phyloP scores from a whole-genome alignment of 1,140 invertebrate species.

The Ostrea denselamellosa region DNA sequence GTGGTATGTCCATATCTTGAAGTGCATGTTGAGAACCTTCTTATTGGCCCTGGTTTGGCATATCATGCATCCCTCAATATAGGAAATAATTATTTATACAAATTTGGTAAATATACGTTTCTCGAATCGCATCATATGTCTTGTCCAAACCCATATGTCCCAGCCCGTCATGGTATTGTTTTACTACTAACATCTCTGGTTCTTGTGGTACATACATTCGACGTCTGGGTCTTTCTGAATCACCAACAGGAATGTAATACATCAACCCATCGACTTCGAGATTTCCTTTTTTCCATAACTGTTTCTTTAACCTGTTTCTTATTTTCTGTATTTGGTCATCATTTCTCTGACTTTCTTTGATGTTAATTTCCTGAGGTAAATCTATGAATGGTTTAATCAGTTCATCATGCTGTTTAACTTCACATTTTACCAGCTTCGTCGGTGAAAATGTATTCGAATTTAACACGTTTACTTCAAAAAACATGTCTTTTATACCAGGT shows the following conservation, averaged over 20 bases:
- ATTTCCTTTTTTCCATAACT: background rate
- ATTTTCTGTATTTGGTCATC: background rate
- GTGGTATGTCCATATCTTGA: constrained; percentile 53
- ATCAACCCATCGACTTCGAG: background rate
- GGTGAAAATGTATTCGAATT: background rate
- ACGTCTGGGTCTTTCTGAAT: background rate
- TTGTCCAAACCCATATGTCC: constrained; percentile 56
- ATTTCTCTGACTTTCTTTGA: background rate
- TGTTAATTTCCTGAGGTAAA: background rate
- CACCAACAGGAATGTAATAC: too few species aligned
- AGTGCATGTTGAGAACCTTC: constrained; percentile 24
- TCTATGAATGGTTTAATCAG: background rate
- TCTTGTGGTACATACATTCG: constrained; percentile 50
- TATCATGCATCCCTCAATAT: constrained; percentile 49
- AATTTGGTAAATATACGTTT: constrained; percentile 47
- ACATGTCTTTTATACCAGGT: background rate
- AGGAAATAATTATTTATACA: constrained; percentile 51
- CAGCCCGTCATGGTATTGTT: constrained; percentile 52
- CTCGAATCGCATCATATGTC: constrained; percentile 48
- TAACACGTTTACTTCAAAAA: background rate
- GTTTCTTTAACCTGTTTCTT: background rate
- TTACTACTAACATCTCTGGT: background rate
- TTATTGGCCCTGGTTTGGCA: constrained; percentile 48
- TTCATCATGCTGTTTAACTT: background rate
- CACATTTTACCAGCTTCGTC: background rate